Conservation (phyloP, 2,113 vertebrate genomes). For the Mustela lutreola region DNA sequence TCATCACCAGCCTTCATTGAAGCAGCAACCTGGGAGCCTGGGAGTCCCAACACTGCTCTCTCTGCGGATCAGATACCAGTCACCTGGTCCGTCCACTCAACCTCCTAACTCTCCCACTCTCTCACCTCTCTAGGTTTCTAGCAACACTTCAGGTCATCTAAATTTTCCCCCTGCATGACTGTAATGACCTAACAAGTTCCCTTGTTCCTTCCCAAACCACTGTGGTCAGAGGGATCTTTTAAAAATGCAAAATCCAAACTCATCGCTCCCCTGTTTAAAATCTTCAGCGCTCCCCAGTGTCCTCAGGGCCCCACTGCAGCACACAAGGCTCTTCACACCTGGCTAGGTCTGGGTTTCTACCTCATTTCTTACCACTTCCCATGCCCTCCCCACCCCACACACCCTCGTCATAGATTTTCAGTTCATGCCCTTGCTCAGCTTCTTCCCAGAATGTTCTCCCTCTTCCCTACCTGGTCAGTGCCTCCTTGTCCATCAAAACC, state of each 20-base stretch:
- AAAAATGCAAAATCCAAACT: neutral
- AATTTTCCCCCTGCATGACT: neutral
- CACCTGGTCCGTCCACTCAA: neutral
- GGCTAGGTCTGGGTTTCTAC: neutral
- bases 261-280: neutral
- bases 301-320: neutral
- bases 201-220: neutral
- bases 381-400: neutral
- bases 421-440: neutral
- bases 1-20: neutral
- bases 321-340: neutral
- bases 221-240: neutral
- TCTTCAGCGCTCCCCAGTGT: neutral
- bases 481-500: neutral
- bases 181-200: neutral
- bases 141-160: neutral
- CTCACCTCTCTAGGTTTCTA: neutral
- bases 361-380: neutral
- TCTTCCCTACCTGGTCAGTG: neutral
- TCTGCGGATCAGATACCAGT: fast-evolving
- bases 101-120: neutral
- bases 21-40: neutral
- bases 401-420: neutral
- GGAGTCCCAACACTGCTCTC: too few relatives aligned
- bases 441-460: neutral